phyloP scores from a whole-genome alignment of 2,888 invertebrate genomes.

The Hypena proboscidalis region DNA sequence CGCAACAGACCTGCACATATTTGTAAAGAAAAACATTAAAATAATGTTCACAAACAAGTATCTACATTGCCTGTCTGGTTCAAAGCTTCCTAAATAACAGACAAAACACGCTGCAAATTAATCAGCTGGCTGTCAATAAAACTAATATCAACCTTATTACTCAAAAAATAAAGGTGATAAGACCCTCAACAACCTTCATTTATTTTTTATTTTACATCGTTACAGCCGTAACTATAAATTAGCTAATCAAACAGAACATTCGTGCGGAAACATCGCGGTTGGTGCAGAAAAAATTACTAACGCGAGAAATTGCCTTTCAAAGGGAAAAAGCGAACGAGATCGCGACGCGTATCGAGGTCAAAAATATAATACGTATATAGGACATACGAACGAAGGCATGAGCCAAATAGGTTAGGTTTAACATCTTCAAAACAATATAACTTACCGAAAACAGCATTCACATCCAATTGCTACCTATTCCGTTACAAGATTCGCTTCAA shows the following conservation, averaged over 20 bases:
- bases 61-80: background rate
- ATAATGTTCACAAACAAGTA: background rate
- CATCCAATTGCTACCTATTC: slow-evolving; percentile 63
- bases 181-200: slow-evolving; percentile 14
- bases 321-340: slow-evolving; percentile 57
- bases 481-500: slow-evolving; percentile 82
- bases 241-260: slow-evolving; percentile 56
- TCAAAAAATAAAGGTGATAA: slow-evolving; percentile 43
- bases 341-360: slow-evolving; percentile 70
- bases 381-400: slow-evolving; percentile 53
- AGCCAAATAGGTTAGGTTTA: slow-evolving; percentile 63
- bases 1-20: slow-evolving; percentile 19
- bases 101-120: slow-evolving; percentile 14
- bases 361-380: slow-evolving; percentile 50
- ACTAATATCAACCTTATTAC: slow-evolving; percentile 34
- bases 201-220: slow-evolving; percentile 37
- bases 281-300: slow-evolving; percentile 57
- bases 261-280: slow-evolving; percentile 53
- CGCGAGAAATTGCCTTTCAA: slow-evolving; percentile 65
- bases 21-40: too few species aligned
- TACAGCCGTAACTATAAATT: slow-evolving; percentile 45
- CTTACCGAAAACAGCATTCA: slow-evolving; percentile 75
- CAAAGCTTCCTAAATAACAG: slow-evolving; percentile 1
- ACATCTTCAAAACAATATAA: slow-evolving; percentile 65
- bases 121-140: slow-evolving; percentile 24